These are phyloP conservation scores for Hylaeus volcanicus DNA, from an alignment of 1,140 invertebrate genomes.

Conservation along the genomic window DNA sequence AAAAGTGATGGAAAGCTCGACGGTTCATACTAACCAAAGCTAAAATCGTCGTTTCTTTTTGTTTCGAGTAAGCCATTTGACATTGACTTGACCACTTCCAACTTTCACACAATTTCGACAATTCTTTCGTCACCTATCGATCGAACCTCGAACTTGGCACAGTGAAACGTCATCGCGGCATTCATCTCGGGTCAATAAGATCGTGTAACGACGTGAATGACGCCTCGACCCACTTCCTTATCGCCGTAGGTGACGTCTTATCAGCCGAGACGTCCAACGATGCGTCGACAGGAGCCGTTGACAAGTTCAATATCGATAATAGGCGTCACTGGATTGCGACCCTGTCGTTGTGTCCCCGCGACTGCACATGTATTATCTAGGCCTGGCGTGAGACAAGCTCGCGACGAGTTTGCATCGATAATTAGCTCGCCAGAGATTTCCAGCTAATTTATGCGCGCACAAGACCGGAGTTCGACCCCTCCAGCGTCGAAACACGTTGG, in stretches of 20 bases:
- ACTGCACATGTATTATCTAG: constrained; percentile 49
- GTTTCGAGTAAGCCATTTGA: no score
- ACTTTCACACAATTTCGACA: no score
- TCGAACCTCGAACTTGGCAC: not conserved
- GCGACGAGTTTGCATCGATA: constrained; percentile 65
- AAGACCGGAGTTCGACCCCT: constrained; percentile 22
- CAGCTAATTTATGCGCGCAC: constrained; percentile 56
- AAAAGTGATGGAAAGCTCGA: no score
- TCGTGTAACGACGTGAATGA: constrained; percentile 13
- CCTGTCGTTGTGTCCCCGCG: constrained; percentile 5
- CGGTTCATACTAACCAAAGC: no score
- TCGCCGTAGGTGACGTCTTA: constrained; percentile 34
- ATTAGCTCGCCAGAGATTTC: constrained; percentile 60
- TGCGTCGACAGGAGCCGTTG: constrained; percentile 44
- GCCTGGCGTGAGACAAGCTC: constrained; percentile 35
- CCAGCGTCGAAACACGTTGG: constrained; percentile 35
- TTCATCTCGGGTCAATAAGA: no score
- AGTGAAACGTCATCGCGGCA: not conserved
- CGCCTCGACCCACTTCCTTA: constrained; percentile 40
- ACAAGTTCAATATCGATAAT: constrained; percentile 51
- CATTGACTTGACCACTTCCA: no score
- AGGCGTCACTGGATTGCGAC: constrained; percentile 39
- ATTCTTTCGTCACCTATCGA: not conserved
- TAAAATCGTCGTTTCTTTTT: no score
- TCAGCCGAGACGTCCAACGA: constrained; percentile 28